phyloP scores from a whole-genome alignment of 2,113 vertebrate species.

The Coptodon rendalli region DNA sequence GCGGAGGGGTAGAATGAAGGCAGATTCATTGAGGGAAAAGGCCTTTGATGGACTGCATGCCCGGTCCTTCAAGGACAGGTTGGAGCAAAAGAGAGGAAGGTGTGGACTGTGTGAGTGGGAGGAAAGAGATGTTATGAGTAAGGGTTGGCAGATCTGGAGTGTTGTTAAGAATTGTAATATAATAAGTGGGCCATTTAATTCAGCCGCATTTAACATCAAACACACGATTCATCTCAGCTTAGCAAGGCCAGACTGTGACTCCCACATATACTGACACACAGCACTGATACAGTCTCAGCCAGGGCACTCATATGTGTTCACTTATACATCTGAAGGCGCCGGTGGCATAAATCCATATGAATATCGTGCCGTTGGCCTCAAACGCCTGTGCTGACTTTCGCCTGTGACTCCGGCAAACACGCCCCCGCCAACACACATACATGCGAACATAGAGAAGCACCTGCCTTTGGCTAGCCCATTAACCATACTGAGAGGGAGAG shows the following conservation, averaged over 20 bases:
- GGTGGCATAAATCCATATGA: conserved; percentile 23
- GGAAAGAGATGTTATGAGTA: not conserved
- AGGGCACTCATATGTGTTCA: not conserved
- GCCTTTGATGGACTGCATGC: conserved; percentile 49
- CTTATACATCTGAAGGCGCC: not conserved
- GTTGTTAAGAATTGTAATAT: conserved; percentile 11
- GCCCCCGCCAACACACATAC: not conserved
- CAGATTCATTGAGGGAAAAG: conserved; percentile 25
- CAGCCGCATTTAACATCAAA: conserved; percentile 39
- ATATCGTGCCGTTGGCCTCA: not conserved
- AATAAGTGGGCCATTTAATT: conserved; percentile 58
- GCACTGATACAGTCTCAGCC: not conserved
- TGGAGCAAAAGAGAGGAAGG: not conserved
- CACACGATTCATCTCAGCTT: conserved; percentile 37
- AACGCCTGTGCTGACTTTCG: not conserved
- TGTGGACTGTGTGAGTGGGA: not conserved
- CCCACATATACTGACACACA: not conserved
- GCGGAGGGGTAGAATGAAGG: conserved; percentile 10
- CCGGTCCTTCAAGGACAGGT: conserved; percentile 49
- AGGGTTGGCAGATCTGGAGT: not conserved
- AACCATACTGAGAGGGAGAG: conserved; percentile 44
- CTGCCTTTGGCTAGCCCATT: conserved; percentile 54
- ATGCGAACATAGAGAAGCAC: not conserved
- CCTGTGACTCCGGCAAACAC: not conserved
- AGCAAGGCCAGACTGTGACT: conserved; percentile 5